phyloP scores from a whole-genome alignment of 2,888 invertebrate genomes.

The Eurois occulta region DNA sequence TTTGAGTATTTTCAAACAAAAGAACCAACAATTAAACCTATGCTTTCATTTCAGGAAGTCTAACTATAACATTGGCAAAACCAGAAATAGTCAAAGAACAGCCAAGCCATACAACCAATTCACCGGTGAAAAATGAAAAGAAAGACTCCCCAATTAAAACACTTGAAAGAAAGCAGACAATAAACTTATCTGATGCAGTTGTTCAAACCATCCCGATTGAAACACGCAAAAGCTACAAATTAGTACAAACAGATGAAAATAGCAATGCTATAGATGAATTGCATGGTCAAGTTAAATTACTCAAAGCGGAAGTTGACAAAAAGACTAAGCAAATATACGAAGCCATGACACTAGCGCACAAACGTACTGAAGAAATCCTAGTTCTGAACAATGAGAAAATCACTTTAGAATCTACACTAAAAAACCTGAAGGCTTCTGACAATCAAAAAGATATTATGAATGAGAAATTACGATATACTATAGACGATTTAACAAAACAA shows the following conservation, averaged over 20 bases:
- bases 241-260: slow-evolving; percentile 79
- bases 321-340: slow-evolving; percentile 80
- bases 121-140: slow-evolving; percentile 23
- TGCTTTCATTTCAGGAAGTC: slow-evolving; percentile 77
- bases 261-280: slow-evolving; percentile 64
- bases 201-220: slow-evolving; percentile 77
- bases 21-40: neutral
- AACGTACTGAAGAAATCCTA: slow-evolving; percentile 79
- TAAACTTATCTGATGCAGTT: slow-evolving; percentile 63
- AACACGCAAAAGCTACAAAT: slow-evolving; percentile 64
- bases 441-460: slow-evolving; percentile 78
- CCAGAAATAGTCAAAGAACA: slow-evolving; percentile 75
- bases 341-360: slow-evolving; percentile 78
- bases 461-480: slow-evolving; percentile 71
- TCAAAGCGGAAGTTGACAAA: slow-evolving; percentile 72
- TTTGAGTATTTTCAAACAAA: neutral
- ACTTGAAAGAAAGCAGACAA: slow-evolving; percentile 35
- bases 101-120: slow-evolving; percentile 33
- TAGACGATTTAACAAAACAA: slow-evolving; percentile 76
- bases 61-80: slow-evolving; percentile 80
- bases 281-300: slow-evolving; percentile 65
- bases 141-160: slow-evolving; percentile 50
- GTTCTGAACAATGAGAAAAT: slow-evolving; percentile 81
- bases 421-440: slow-evolving; percentile 75
- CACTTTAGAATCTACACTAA: slow-evolving; percentile 77